Percentiles rank a stretch among this genome's conserved stretches.
Evolutionary conservation across 2,888 invertebrate genomes (phyloP).

Genomic region (Cryptocheilus praepositus): DNA sequence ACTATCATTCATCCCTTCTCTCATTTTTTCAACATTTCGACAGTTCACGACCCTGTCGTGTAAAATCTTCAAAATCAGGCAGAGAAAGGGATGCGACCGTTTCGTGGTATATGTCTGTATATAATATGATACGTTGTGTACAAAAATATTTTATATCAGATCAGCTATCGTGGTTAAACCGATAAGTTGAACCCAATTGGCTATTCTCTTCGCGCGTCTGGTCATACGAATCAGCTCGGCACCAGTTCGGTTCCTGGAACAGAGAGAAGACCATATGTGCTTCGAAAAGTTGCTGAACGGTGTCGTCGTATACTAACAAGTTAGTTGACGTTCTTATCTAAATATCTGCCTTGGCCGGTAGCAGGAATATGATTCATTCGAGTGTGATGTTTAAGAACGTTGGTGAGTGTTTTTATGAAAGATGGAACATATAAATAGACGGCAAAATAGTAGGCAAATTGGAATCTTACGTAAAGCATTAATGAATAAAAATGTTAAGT

Average conservation of each 20-base stretch:
- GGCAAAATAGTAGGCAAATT: too few relatives aligned
- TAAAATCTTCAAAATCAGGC: not conserved
- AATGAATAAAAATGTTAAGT: too few relatives aligned
- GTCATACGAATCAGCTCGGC: conserved; percentile 60
- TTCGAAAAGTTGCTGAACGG: not conserved
- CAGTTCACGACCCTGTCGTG: not conserved
- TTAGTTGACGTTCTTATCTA: too few relatives aligned
- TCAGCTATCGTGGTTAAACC: conserved; percentile 45
- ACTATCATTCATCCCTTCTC: too few relatives aligned
- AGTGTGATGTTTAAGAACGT: not conserved
- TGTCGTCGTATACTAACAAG: not conserved
- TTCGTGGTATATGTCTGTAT: conserved; percentile 15
- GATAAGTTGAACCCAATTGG: conserved; percentile 35
- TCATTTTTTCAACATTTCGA: not conserved
- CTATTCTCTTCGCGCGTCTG: conserved; percentile 37
- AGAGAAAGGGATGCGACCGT: not conserved
- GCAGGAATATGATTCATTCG: not conserved
- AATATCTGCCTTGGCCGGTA: too few relatives aligned
- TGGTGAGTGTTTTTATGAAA: not conserved
- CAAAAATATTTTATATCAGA: conserved; percentile 54
- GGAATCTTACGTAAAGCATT: too few relatives aligned
- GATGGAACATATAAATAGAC: too few relatives aligned
- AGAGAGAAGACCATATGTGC: conserved; percentile 9
- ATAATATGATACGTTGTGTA: conserved; percentile 47
- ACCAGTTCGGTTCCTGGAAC: conserved; percentile 67